A percentile compares a stretch with the other conserved stretches of the same genome.
Conservation (phyloP, 2,113 vertebrate species). For the Stomatorhinus ivindoensis region DNA sequence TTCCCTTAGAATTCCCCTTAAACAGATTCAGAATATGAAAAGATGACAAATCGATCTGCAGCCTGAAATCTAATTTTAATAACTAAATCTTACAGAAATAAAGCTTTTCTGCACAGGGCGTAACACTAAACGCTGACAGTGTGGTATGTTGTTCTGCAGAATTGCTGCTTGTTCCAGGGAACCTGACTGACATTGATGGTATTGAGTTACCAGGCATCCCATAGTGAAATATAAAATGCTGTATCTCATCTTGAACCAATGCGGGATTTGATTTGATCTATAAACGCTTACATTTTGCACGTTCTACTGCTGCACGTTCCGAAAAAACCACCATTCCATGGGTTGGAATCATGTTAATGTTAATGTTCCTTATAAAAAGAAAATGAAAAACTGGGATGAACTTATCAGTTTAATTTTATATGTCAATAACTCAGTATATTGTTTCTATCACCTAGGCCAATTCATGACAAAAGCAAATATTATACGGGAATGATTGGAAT, state of each 20-base stretch:
- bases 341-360: background rate
- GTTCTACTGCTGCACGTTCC: background rate
- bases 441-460: background rate
- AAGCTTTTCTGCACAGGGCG: background rate
- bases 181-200: background rate
- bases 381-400: too few relatives aligned
- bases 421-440: background rate
- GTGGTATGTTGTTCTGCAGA: background rate
- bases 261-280: background rate
- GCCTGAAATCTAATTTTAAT: background rate
- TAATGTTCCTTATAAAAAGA: too few relatives aligned
- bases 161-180: background rate
- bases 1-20: background rate
- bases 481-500: background rate
- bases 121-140: background rate
- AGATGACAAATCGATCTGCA: background rate
- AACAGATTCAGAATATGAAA: background rate
- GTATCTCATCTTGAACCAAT: background rate
- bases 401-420: background rate
- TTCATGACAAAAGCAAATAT: background rate
- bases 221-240: background rate
- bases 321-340: background rate
- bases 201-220: background rate
- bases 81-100: background rate
- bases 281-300: background rate